Base-by-base conservation (phyloP, 2,113 vertebrate genomes). In the Apteryx owenii region DNA sequence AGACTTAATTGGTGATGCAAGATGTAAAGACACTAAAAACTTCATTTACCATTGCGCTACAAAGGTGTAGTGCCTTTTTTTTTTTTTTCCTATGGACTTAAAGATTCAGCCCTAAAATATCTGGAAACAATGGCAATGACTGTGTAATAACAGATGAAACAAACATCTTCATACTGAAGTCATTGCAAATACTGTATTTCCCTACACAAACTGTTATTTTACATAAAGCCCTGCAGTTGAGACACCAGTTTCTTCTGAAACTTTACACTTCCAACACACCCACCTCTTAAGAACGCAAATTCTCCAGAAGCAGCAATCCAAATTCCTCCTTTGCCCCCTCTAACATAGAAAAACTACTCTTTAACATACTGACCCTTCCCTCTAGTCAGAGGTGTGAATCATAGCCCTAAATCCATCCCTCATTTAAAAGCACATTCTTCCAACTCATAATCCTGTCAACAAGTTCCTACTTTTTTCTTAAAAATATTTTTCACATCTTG, bases 401-500 rank as follows among this genome's bases (percentile, higher is more conserved):
- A 3, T 7, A 91, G 56, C 40, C 38, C 58, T 71, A 61, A 84
- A 81, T 16, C 22, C 22, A 25, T 38, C 46, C 88, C 76, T 79
- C n/a, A 51, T 12, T 50, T 60, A 66, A 75, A 73, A 85, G 19
- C 42, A 81, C 6, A 18, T 83, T 85, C 38, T 85, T 88, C 53
- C 71, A 94, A 3, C 0, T 77, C 85, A 64, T 73, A 88, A 5
- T 40, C 79, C 40, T 70, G 50, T 83, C 71, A 85, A 61, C 22
- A 56, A 82, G 33, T 68, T 90, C 46, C 20, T 92, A 56, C 18
- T 80, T 71, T 82, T 78, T 50, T 64, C 64, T 64, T 1, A 0
- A 91, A 97, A 87, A 26, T 51, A 91, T 54, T 96, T 91, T 54
- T 92, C 42, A 31, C 28, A 53, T 83, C 71, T 12, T 23, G 25